Evolutionary conservation across 2,797 vertebrate genomes (phyloP), one percentile per base, ranked within the genome.

Genomic region (Sebastes vulpes): DNA sequence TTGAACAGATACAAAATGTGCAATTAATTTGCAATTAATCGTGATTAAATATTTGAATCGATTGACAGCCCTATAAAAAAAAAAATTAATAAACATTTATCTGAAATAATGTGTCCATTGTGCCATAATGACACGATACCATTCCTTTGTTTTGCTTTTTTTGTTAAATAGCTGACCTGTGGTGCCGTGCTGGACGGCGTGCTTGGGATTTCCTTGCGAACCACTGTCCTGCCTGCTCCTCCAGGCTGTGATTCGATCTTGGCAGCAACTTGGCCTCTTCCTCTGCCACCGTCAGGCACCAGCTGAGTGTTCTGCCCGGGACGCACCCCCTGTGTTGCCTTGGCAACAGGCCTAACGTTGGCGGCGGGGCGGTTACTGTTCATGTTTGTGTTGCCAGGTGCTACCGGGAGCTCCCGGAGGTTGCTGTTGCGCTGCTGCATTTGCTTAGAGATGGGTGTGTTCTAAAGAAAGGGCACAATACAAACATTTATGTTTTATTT

Each of bases 391-490:
- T 97, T 98, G 5, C 97, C 90, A 0, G 98, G 97, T 12, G 99
- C 98, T 9, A 99, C 97, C 0, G 98, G 98, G 73, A 99, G 75
- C 87, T 99, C 99, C 0, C 99, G 97, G 66, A 99, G 83, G 89
- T 99, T 99, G 89, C 98, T 99, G 81, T 98, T 99, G 38, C 98
- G 97, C 25, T 96, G 95, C 84, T 97, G 97, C 48, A 97, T 95
- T 72, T 97, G 98, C 89, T 97, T 95, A 0, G 97, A 96, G n/a
- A 96, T 82, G 1, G 97, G 92, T 7, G 96, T 71, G 46, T 79
- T 97, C 98, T 99, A 88, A 9, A 71, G 72, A 66, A 76, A 75
- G 25, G 58, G n/a, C 5, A 71, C 71, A 60, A 79, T 32, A 53
- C 64, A 18, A 59, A 71, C 23, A 75, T 56, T 26, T 5, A 28